phyloP scores from a whole-genome alignment of 2,113 vertebrate genomes.

The Nibea coibor region DNA sequence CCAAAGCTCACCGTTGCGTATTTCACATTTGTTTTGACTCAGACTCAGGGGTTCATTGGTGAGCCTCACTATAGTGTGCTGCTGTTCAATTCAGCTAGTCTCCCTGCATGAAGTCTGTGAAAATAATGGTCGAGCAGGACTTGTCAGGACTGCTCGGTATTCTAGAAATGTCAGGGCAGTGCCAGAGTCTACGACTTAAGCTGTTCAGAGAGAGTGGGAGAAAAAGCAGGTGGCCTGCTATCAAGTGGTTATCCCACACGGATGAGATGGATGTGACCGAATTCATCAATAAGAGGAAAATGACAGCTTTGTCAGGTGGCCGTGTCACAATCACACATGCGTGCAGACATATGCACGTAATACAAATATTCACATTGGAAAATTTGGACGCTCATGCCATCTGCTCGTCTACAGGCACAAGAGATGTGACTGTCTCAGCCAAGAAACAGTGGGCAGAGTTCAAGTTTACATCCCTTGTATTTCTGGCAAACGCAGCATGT shows the following conservation, averaged over 20 bases:
- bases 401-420: conserved; percentile 48
- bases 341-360: conserved; percentile 56
- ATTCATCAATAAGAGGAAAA: conserved; percentile 62
- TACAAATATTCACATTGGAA: conserved; percentile 44
- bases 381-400: conserved; percentile 52
- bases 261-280: conserved; percentile 49
- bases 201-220: conserved; percentile 62
- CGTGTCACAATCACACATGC: conserved; percentile 46
- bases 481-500: conserved; percentile 63
- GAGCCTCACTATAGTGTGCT: conserved; percentile 35
- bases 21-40: conserved; percentile 70
- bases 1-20: conserved; percentile 26
- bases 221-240: conserved; percentile 52
- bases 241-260: conserved; percentile 56
- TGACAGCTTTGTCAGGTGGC: conserved; percentile 61
- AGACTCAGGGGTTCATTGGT: conserved; percentile 38
- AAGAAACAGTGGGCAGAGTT: conserved; percentile 55
- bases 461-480: conserved; percentile 60
- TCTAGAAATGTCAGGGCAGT: conserved; percentile 68
- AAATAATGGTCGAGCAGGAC: conserved; percentile 74
- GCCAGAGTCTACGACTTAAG: conserved; percentile 64
- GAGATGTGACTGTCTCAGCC: conserved; percentile 46
- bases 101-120: conserved; percentile 67
- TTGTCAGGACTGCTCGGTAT: conserved; percentile 66
- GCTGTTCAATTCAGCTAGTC: conserved; percentile 54